A percentile compares a stretch with the other conserved stretches of the same genome.
These are phyloP conservation scores for Sipunculus nudus DNA, from an alignment of 2,888 invertebrate species.

Conservation along the genomic window DNA sequence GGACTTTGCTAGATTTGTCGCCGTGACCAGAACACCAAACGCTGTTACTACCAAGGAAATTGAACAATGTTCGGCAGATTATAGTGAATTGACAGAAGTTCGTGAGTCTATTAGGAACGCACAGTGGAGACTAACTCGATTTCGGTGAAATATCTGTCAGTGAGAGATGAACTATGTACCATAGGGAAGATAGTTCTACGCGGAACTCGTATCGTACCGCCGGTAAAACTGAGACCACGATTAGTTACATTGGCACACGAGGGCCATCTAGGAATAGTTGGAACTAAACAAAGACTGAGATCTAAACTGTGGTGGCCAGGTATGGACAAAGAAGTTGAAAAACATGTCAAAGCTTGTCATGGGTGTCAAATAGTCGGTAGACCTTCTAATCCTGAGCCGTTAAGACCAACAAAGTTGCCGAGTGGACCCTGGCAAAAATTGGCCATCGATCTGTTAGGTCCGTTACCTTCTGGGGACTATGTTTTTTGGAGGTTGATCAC, in stretches of 20 bases:
- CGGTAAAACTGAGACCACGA: background rate
- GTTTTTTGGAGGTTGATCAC: constrained; percentile 13
- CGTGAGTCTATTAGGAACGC: background rate
- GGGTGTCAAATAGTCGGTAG: constrained; percentile 2
- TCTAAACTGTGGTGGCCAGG: constrained; percentile 20
- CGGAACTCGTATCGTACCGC: constrained; percentile 3
- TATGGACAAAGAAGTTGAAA: constrained; percentile 17
- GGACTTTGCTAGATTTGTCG: background rate
- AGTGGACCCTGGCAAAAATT: constrained; percentile 14
- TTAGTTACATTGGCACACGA: constrained; percentile 7
- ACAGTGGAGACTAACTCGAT: no score
- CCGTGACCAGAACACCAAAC: background rate
- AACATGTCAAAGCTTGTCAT: background rate
- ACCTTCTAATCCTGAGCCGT: constrained; percentile 5
- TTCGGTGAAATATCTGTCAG: no score
- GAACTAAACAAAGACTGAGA: constrained; percentile 10
- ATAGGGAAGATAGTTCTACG: constrained; percentile 10
- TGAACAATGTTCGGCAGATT: background rate
- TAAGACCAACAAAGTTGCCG: constrained; percentile 4
- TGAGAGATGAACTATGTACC: constrained; percentile 5
- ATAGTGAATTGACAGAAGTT: background rate
- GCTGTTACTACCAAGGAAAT: background rate
- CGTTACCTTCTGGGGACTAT: background rate
- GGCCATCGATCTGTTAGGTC: constrained; percentile 10
- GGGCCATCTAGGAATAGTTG: constrained; percentile 17